Conservation (phyloP, 1,140 invertebrate genomes). For the Paramacrobiotus metropolitanus region DNA sequence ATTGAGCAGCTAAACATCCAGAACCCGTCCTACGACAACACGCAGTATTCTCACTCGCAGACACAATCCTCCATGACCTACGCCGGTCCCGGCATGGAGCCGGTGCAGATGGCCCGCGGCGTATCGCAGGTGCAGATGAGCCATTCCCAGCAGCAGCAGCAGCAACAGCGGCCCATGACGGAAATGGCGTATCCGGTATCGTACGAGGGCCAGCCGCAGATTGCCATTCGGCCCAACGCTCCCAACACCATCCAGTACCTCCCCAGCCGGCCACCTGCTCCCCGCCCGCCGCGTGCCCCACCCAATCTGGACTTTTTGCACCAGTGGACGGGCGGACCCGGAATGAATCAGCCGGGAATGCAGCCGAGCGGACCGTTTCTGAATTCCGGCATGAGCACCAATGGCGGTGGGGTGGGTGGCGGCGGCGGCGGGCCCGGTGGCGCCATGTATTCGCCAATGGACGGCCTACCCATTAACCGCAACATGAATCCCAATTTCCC, state of each 20-base stretch:
- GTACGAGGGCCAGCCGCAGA: conserved; percentile 11
- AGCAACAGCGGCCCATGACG: background rate
- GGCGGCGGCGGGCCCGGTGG: background rate
- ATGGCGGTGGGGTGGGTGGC: background rate
- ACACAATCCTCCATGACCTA: too few relatives aligned
- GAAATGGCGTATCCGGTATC: too few relatives aligned
- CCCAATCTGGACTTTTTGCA: conserved; percentile 77
- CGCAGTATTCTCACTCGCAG: conserved; percentile 9
- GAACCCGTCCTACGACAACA: conserved; percentile 19
- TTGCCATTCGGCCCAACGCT: conserved; percentile 66
- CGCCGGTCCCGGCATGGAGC: background rate
- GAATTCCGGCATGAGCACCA: background rate
- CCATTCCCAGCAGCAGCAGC: conserved; percentile 6
- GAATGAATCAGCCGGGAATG: background rate
- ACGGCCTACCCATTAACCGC: conserved; percentile 36
- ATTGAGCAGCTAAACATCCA: conserved; percentile 31
- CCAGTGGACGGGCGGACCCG: conserved; percentile 14
- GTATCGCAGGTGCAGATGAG: conserved; percentile 8
- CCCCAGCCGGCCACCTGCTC: conserved; percentile 44
- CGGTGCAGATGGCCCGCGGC: background rate
- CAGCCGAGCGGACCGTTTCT: background rate
- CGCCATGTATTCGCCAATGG: background rate
- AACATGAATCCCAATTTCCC: conserved; percentile 79
- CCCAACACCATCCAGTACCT: conserved; percentile 95
- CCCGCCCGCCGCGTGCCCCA: conserved; percentile 35